Base-by-base conservation (phyloP, 2,113 vertebrate species). In the Silurus meridionalis region DNA sequence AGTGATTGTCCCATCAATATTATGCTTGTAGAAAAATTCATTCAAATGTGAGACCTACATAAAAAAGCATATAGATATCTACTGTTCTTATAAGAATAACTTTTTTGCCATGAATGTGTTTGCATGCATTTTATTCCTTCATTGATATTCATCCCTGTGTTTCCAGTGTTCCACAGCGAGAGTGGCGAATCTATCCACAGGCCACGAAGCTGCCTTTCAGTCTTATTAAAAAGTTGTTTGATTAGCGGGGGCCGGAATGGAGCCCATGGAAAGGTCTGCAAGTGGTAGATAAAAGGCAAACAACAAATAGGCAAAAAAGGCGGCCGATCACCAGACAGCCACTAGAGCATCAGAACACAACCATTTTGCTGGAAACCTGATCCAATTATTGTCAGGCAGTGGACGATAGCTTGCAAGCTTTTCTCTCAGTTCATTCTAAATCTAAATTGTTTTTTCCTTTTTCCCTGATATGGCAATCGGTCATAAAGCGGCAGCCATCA, bases 401-500 rank as follows among this genome's bases (percentile, higher is more conserved):
- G 95, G 95, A 94, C 93, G 93, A 96, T 96, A 94, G 94, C 94
- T 94, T 92, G 91, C 90, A 93, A 91, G 92, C 90, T 92, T 94
- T 92, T 92, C 91, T 95, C 95, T 95, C 95, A 95, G 96, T 97
- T 96, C 96, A 96, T 95, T 96, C 95, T 93, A 84, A 93, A 97
- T 97, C 97, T 97, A 98, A 98, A 99, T 97, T 95, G 95, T 96
- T 93, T 93, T 95, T 97, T 93, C 96, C 94, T 93, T 95, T 94
- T 91, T 93, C 93, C 90, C 94, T 90, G 97, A 97, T 98, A 97
- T 93, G 95, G 96, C 96, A 96, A 95, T 96, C 92, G 95, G 96
- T 97, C 94, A 96, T 98, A 97, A 97, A 99, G 96, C 95, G 95
- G 94, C 96, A 96, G 96, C 96, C 97, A 98, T 97, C 96, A 97